These are phyloP conservation scores for Odontamblyopus rebecca DNA, from an alignment of 2,797 vertebrate species.

Conservation along the genomic window DNA sequence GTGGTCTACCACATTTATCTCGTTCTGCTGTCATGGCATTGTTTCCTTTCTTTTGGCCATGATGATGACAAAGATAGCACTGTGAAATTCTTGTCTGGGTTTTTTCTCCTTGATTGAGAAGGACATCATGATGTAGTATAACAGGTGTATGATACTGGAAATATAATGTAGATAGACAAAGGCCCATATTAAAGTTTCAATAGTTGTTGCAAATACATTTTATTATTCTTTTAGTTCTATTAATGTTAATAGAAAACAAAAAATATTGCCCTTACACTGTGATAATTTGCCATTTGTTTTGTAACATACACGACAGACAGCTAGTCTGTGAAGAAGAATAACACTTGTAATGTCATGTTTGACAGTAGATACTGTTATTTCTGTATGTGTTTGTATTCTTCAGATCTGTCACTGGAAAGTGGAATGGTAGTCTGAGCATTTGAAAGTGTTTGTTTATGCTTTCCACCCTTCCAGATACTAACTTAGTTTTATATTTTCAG, in stretches of 20 bases:
- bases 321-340: neutral
- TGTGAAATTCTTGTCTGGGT: slow-evolving; percentile 73
- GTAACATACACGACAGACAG: neutral
- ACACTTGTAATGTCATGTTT: neutral
- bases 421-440: no score
- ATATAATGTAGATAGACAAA: neutral
- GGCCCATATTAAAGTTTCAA: neutral
- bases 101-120: slow-evolving; percentile 54
- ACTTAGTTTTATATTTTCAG: neutral
- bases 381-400: no score
- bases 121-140: slow-evolving; percentile 31
- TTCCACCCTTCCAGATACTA: no score
- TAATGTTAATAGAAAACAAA: neutral
- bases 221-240: neutral
- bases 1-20: slow-evolving; percentile 42
- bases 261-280: neutral
- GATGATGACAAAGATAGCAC: slow-evolving; percentile 76
- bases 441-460: no score
- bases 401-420: no score
- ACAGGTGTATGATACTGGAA: slow-evolving; percentile 47
- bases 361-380: neutral
- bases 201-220: neutral
- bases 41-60: slow-evolving; percentile 67
- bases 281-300: neutral
- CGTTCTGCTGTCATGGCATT: slow-evolving; percentile 55